These are phyloP conservation scores for Alexandromys fortis DNA, from an alignment of 2,113 vertebrate species.

Conservation along the genomic window DNA sequence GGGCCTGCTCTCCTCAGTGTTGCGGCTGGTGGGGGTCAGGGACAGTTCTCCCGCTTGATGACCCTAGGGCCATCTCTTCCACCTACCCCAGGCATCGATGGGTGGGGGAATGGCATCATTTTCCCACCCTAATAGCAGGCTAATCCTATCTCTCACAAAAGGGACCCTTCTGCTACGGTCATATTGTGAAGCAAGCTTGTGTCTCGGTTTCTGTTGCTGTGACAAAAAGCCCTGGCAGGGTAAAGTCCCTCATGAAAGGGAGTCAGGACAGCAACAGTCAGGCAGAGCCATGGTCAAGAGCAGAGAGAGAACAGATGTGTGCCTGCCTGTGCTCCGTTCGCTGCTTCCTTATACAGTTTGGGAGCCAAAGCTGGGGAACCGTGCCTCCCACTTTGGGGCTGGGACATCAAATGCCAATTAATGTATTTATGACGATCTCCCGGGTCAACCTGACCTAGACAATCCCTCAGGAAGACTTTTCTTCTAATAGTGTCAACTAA, in stretches of 20 bases:
- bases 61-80: neutral
- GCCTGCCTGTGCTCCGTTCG: no score
- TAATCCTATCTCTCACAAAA: neutral
- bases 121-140: neutral
- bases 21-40: neutral
- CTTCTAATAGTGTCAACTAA: neutral
- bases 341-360: neutral
- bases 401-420: neutral
- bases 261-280: neutral
- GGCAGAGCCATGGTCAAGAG: neutral
- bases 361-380: neutral
- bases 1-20: neutral
- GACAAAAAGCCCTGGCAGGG: neutral
- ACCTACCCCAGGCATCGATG: neutral
- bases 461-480: neutral
- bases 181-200: no score
- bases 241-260: no score
- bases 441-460: neutral
- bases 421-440: neutral
- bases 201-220: neutral
- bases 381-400: neutral
- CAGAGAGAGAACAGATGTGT: neutral
- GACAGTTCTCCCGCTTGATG: neutral
- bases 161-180: neutral
- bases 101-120: neutral